These are phyloP conservation scores for Elgaria multicarinata DNA, from an alignment of 2,113 vertebrate genomes.

Conservation along the genomic window DNA sequence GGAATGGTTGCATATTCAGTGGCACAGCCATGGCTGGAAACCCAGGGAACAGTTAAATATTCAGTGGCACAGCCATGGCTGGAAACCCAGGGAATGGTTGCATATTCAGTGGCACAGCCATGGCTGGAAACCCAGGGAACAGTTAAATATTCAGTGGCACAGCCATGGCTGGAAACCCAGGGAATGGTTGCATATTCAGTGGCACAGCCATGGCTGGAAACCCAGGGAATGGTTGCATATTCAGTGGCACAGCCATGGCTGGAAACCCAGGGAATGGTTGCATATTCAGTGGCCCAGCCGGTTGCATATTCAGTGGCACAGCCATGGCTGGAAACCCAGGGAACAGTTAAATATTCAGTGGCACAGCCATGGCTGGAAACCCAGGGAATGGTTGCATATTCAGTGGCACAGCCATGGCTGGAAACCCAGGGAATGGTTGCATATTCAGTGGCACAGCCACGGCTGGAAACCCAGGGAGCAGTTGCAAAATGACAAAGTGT, in stretches of 20 bases:
- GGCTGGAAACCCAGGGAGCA: background rate
- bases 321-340: background rate
- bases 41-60: background rate
- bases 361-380: background rate
- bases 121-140: background rate
- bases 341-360: background rate
- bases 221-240: background rate
- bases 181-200: background rate
- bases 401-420: too few relatives aligned
- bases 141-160: background rate
- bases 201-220: background rate
- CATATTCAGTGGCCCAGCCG: too few relatives aligned
- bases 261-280: background rate
- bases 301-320: too few relatives aligned
- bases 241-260: too few relatives aligned
- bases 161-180: background rate
- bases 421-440: background rate
- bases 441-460: too few relatives aligned
- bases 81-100: background rate
- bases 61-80: too few relatives aligned
- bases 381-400: background rate
- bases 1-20: background rate
- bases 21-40: background rate
- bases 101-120: too few relatives aligned
- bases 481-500: background rate